Conservation (phyloP, 2,113 vertebrate genomes). For the Chaetodon auriga region DNA sequence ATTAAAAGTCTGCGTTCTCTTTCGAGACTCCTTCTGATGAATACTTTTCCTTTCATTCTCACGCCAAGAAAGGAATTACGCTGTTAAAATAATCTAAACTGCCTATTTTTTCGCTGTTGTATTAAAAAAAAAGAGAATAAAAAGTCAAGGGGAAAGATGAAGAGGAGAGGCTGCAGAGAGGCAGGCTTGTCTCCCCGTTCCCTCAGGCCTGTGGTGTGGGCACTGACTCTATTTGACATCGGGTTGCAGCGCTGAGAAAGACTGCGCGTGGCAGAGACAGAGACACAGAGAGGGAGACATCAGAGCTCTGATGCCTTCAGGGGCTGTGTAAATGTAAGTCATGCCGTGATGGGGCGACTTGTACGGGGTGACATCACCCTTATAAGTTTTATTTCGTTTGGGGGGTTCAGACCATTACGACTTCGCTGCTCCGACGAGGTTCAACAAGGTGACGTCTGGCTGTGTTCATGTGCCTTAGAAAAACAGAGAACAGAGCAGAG, state of each 20-base stretch:
- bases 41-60: conserved; percentile 12
- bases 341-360: conserved; percentile 74
- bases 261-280: conserved; percentile 73
- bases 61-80: conserved; percentile 2
- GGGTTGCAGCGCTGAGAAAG: conserved; percentile 72
- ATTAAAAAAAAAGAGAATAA: conserved; percentile 13
- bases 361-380: conserved; percentile 74
- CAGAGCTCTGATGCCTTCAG: conserved; percentile 74
- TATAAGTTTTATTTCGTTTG: conserved; percentile 74
- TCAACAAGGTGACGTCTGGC: conserved; percentile 35
- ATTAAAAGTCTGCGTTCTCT: conserved; percentile 3
- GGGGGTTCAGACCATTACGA: conserved; percentile 68
- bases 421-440: conserved; percentile 47
- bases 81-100: conserved; percentile 33
- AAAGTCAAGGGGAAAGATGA: conserved; percentile 60
- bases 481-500: background rate
- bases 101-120: conserved; percentile 20
- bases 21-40: conserved; percentile 25
- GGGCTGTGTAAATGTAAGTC: conserved; percentile 79
- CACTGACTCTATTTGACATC: conserved; percentile 83
- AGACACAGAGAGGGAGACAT: conserved; percentile 73
- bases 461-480: background rate
- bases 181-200: conserved; percentile 76
- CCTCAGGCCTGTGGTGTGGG: conserved; percentile 78
- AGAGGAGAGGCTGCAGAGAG: conserved; percentile 68